Evolutionary conservation across 53 echinoderm and acorn worm genomes (phyloP).

Genomic region (Mesocentrotus franciscanus): DNA sequence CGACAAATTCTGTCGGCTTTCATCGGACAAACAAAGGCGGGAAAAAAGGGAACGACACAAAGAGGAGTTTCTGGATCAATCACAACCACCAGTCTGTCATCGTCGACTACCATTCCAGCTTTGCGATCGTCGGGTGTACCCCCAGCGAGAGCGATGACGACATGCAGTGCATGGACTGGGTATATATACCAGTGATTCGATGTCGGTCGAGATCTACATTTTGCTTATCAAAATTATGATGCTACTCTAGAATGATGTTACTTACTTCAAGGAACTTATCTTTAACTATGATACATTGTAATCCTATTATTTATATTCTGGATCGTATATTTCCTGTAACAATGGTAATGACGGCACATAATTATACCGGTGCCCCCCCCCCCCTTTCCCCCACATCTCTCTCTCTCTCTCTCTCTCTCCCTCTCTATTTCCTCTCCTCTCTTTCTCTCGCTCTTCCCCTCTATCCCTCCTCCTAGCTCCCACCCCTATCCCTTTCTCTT

Average conservation of each 20-base stretch:
- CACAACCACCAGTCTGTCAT: slow-evolving; percentile 4
- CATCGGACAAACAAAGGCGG: slow-evolving; percentile 39
- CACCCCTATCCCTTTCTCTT: neutral
- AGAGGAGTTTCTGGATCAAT: slow-evolving; percentile 38
- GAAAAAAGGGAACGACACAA: slow-evolving; percentile 5
- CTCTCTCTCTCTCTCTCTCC: neutral
- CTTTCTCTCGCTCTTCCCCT: neutral
- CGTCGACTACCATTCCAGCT: neutral
- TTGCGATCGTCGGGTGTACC: slow-evolving; percentile 30
- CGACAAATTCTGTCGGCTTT: slow-evolving; percentile 32
- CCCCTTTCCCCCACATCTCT: neutral
- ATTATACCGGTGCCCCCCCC: neutral
- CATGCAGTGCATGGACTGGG: no score
- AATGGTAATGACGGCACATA: no score
- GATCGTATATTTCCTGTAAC: no score
- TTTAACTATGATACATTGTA: no score
- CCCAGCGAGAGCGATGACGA: slow-evolving; percentile 8
- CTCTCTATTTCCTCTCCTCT: neutral
- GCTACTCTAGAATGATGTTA: neutral
- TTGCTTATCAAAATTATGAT: neutral
- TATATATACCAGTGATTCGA: neutral
- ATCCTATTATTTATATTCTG: no score
- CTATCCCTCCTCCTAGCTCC: neutral
- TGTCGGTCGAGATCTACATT: neutral
- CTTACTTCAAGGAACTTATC: no score